Base-by-base conservation (phyloP, 2,113 vertebrate species). In the Archilochus colubris region DNA sequence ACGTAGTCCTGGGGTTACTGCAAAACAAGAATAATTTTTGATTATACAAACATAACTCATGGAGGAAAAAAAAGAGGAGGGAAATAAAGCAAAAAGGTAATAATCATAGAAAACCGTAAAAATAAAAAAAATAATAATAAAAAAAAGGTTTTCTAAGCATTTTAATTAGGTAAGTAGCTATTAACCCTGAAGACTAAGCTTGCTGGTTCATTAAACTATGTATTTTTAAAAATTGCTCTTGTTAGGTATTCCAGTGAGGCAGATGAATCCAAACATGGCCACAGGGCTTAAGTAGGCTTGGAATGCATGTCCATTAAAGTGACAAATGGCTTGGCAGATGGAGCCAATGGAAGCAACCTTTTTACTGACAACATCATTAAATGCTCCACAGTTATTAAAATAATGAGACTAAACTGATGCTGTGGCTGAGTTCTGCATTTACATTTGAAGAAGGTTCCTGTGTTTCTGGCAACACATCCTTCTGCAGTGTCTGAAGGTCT, bases 361-460 rank as follows among this genome's bases (percentile, higher is more conserved):
- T 82, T 73, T 48, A 27, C 84, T 97, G 88, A 93, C 87, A 95
- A 40, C 78, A 91, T 25, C 78, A 91, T 25, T 78, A 88, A 94
- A 79, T 73, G 64, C 79, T 91, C 40, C 38, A 24, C 46, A 44
- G 77, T 89, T 73, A 93, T 92, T 91, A 94, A 93, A 95, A 84
- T 94, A 96, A 91, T 90, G 88, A 87, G 64, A 46, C 23, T 57
- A 27, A 88, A 22, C 48, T 89, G 62, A 55, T 75, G 33, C 62
- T 89, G 61, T 69, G 77, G 30, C 28, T 40, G 78, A 89, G 14
- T 61, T 87, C 54, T 54, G 68, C 7, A 6, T 44, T 92, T 73
- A 43, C 51, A 8, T 43, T 40, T 69, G 22, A 66, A 70, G 68
- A 79, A 44, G 19, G 3, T 48, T 88, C 80, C 44, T 40, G 4